Evolutionary conservation across 2,797 vertebrate genomes (phyloP).

Genomic region (Falco peregrinus): DNA sequence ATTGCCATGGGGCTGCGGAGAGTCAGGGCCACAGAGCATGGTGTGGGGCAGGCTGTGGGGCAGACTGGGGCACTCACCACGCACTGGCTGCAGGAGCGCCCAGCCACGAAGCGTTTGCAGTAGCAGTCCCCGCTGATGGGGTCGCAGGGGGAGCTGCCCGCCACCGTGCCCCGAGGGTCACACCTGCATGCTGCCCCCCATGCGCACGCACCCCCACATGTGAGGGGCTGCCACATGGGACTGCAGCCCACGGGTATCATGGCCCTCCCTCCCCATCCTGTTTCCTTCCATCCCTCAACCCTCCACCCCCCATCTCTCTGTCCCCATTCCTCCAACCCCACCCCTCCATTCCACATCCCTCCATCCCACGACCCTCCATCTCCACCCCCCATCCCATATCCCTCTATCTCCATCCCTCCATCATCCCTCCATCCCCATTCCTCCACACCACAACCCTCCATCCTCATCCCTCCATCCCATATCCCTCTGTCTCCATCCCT

Average conservation of each 20-base stretch:
- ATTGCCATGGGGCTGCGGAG: not conserved
- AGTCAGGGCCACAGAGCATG: not conserved
- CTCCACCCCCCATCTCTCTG: not conserved
- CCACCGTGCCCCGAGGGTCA: constrained; percentile 81
- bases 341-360: not conserved
- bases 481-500: not conserved
- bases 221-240: not conserved
- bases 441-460: no score
- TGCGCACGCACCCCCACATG: constrained; percentile 77
- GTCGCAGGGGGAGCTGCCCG: constrained; percentile 81
- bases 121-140: constrained; percentile 88
- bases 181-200: constrained; percentile 82
- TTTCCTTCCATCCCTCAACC: not conserved
- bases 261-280: not conserved
- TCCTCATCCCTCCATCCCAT: not conserved
- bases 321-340: not conserved
- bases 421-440: not conserved
- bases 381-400: not conserved
- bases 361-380: not conserved
- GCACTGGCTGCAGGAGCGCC: constrained; percentile 85
- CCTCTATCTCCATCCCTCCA: not conserved
- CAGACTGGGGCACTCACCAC: constrained; percentile 78
- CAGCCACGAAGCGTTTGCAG: constrained; percentile 89
- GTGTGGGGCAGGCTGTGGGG: not conserved
- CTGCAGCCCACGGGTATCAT: not conserved